phyloP scores from a whole-genome alignment of 2,113 vertebrate species.

The Perognathus longimembris region DNA sequence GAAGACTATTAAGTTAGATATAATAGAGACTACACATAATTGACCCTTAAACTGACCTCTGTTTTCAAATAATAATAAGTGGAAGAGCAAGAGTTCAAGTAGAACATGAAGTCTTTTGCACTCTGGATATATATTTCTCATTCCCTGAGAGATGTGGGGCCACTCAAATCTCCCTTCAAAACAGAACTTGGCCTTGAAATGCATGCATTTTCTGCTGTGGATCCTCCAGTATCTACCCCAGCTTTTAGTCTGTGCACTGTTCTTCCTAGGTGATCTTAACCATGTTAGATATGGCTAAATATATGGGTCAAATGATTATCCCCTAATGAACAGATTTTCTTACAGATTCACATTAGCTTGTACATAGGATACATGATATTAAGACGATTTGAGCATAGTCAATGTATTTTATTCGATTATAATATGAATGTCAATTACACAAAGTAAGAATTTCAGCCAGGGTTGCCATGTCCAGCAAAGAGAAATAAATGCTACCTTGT shows the following conservation, averaged over 20 bases:
- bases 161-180: neutral
- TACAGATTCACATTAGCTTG: neutral
- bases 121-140: neutral
- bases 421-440: neutral
- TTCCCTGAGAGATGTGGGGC: neutral
- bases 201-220: neutral
- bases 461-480: neutral
- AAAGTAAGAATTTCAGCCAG: neutral
- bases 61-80: neutral
- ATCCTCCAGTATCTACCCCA: neutral
- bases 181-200: neutral
- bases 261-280: neutral
- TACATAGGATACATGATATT: neutral
- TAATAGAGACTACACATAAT: neutral
- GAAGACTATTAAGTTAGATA: neutral
- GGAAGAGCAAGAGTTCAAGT: neutral
- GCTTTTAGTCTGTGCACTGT: neutral
- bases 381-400: neutral
- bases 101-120: neutral
- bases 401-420: conserved; percentile 1
- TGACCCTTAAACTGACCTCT: neutral
- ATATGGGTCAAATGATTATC: neutral
- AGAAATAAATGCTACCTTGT: neutral
- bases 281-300: neutral
- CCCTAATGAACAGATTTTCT: neutral